Conservation (phyloP, 2,888 invertebrate species). For the Lissocephala sabroskyi region DNA sequence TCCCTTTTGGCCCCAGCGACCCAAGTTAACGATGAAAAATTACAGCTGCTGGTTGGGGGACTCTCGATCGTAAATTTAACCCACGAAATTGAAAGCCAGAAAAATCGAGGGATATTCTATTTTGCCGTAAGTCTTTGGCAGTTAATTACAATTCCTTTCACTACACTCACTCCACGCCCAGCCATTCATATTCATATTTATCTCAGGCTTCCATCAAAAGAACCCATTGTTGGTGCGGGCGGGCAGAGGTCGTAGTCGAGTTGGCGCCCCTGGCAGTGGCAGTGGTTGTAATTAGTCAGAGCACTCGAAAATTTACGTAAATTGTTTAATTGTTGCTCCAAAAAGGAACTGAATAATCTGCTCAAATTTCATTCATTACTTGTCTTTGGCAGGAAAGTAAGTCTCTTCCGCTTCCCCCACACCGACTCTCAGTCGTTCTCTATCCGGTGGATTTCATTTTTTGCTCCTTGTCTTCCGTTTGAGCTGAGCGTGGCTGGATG, state of each 20-base stretch:
- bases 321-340: slow-evolving; percentile 61
- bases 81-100: too few species aligned
- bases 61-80: too few species aligned
- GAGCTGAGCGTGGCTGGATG: neutral
- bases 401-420: neutral
- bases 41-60: too few species aligned
- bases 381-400: slow-evolving; percentile 14
- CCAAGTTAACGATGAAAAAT: too few species aligned
- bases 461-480: neutral
- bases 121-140: too few species aligned
- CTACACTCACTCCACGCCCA: too few species aligned
- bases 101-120: too few species aligned
- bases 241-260: too few species aligned
- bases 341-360: slow-evolving; percentile 58
- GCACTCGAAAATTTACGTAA: slow-evolving; percentile 48
- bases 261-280: too few species aligned
- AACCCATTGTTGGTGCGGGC: neutral
- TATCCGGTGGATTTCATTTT: neutral
- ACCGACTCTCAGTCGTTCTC: slow-evolving; percentile 8
- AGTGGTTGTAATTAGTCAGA: slow-evolving; percentile 46
- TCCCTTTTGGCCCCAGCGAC: neutral
- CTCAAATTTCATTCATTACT: slow-evolving; percentile 58
- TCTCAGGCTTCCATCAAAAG: neutral
- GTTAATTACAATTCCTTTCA: too few species aligned
- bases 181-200: too few species aligned